Evolutionary conservation across 1,140 invertebrate species (phyloP), one percentile per base, ranked within the genome.

Genomic region (Rhopalosiphum maidis): DNA sequence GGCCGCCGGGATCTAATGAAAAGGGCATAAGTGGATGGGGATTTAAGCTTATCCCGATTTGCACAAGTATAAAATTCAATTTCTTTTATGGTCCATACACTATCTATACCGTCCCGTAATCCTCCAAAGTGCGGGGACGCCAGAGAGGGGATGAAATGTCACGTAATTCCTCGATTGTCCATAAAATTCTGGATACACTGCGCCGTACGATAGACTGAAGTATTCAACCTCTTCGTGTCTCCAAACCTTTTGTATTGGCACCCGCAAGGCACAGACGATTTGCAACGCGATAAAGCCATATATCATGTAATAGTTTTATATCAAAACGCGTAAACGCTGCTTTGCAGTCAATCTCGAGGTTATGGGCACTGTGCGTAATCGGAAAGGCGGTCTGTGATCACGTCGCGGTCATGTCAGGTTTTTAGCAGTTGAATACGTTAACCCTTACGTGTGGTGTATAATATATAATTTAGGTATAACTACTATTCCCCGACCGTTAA

Each of bases 11-110:
- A 35, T 77, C 60, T n/a, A 77, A 77, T 77, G 60, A 77, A 77
- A 77, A 77, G 60, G 60, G 60, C n/a, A n/a, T 77, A n/a, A 77
- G 60, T 77, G 60, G 3, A 77, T 18, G 15, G 60, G 30, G n/a
- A n/a, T 77, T 68, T 77, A 77, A 68, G 30, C 60, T 77, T n/a
- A 77, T 77, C 30, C 15, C 60, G n/a, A 77, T 77, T 77, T 77
- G n/a, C 60, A 77, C 30, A 77, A n/a, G n/a, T 77, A 77, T 77
- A 77, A 77, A 77, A 77, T 77, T 77, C 60, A 77, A 77, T 77
- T 77, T 77, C 60, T n/a, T 77, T 77, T 77, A 77, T 18, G n/a
- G 15, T 6, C 60, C 60, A n/a, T 41, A 41, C 23, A 77, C 60
- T n/a, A 35, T 68, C 30, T 68, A 68, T 18, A 68, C 30, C 30